These are phyloP conservation scores for Netelia fuscicornis DNA, from an alignment of 2,888 invertebrate genomes.

Conservation along the genomic window DNA sequence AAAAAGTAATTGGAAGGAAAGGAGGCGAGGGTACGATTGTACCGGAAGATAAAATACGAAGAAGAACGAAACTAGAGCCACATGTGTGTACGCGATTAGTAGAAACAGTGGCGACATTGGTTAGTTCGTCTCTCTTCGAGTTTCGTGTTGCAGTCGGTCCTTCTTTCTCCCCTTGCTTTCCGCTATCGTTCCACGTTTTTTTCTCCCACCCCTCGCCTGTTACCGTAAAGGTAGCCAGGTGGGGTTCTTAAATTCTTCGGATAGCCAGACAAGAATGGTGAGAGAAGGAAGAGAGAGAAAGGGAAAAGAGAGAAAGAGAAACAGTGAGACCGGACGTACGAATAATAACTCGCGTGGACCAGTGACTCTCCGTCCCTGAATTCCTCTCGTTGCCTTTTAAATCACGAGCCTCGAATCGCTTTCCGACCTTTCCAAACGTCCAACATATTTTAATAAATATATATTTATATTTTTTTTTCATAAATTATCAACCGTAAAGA, in stretches of 20 bases:
- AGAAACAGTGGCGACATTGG: slow-evolving; percentile 12
- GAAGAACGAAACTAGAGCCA: background rate
- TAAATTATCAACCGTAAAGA: no score
- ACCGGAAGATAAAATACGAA: no score
- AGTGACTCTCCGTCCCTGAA: slow-evolving; percentile 71
- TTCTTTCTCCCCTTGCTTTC: slow-evolving; percentile 17
- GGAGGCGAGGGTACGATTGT: no score
- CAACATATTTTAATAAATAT: no score
- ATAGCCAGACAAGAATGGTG: slow-evolving; percentile 74
- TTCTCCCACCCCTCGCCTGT: slow-evolving; percentile 5
- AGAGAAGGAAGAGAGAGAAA: slow-evolving; percentile 51
- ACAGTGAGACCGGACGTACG: slow-evolving; percentile 64
- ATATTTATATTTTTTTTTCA: no score
- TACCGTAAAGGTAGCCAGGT: slow-evolving; percentile 65
- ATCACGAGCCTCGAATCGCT: background rate
- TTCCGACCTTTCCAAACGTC: background rate
- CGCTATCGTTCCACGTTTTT: slow-evolving; percentile 40
- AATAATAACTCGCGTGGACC: slow-evolving; percentile 62
- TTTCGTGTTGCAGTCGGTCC: background rate
- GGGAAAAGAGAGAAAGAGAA: slow-evolving; percentile 51
- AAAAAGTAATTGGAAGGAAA: slow-evolving; percentile 1
- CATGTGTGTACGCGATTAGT: slow-evolving; percentile 33
- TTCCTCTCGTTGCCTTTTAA: slow-evolving; percentile 2
- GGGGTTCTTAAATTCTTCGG: slow-evolving; percentile 72
- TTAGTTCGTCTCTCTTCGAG: slow-evolving; percentile 9